Evolutionary conservation across 2,888 invertebrate genomes (phyloP).

Genomic region (Oxyscelio sp.): DNA sequence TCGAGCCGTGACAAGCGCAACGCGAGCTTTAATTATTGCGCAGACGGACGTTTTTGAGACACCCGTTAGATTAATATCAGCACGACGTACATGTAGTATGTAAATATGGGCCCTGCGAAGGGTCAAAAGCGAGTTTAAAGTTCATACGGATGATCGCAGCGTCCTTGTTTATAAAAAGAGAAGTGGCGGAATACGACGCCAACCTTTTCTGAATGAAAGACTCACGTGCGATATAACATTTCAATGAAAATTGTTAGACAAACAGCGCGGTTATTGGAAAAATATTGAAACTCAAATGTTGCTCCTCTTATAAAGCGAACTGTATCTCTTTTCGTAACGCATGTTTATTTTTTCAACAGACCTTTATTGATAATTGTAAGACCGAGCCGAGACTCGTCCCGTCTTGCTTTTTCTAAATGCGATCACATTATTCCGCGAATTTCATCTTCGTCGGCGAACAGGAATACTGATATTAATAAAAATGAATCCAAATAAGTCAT

Average conservation of each 20-base stretch:
- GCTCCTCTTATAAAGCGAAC: conserved; percentile 3
- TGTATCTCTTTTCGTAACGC: neutral
- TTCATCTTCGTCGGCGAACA: neutral
- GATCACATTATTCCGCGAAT: neutral
- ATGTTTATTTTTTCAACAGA: conserved; percentile 16
- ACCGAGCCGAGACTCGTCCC: neutral
- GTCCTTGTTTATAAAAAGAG: conserved; percentile 65
- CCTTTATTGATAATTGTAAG: conserved; percentile 27
- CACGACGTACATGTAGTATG: conserved; percentile 78
- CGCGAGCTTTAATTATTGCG: conserved; percentile 50
- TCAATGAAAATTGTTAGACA: conserved; percentile 59
- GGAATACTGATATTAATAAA: too few relatives aligned
- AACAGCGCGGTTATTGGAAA: conserved; percentile 53
- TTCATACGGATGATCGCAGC: conserved; percentile 64
- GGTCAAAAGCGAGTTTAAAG: conserved; percentile 77
- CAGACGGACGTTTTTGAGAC: conserved; percentile 44
- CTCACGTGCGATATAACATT: conserved; percentile 37
- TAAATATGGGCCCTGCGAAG: conserved; percentile 78
- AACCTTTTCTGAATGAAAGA: conserved; percentile 53
- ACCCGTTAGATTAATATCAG: conserved; percentile 79
- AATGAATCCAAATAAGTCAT: too few relatives aligned
- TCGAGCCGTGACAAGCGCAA: neutral
- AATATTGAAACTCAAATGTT: conserved; percentile 44
- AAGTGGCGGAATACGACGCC: conserved; percentile 16
- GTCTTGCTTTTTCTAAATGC: neutral